Evolutionary conservation across 2,888 invertebrate genomes (phyloP).

Genomic region (Tetramorium bicarinatum): DNA sequence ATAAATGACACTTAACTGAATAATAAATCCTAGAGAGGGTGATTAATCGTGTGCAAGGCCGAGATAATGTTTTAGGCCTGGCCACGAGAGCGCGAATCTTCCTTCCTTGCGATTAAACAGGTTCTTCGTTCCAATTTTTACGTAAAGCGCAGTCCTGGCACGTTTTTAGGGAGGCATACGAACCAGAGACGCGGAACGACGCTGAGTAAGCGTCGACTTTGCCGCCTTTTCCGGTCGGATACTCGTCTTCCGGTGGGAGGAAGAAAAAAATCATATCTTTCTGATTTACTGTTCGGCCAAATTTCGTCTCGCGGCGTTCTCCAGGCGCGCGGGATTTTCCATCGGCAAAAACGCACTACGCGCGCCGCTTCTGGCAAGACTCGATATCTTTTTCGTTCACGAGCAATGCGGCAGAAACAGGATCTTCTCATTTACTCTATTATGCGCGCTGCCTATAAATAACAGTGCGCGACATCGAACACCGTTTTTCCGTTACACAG

Average conservation of each 20-base stretch:
- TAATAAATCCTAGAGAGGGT: constrained; percentile 37
- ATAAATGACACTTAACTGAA: constrained; percentile 22
- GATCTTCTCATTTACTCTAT: constrained; percentile 59
- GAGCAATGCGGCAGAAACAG: constrained; percentile 40
- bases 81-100: neutral
- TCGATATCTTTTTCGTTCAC: constrained; percentile 62
- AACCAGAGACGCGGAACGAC: constrained; percentile 57
- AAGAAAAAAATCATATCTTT: constrained; percentile 76
- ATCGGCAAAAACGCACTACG: constrained; percentile 50
- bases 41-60: constrained; percentile 12
- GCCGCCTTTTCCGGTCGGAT: constrained; percentile 73
- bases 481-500: constrained; percentile 13
- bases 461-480: constrained; percentile 22
- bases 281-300: constrained; percentile 75
- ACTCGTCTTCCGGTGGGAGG: constrained; percentile 71
- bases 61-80: constrained; percentile 29
- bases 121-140: constrained; percentile 56
- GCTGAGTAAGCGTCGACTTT: constrained; percentile 74
- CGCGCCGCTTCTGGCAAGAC: constrained; percentile 59
- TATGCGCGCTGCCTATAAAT: constrained; percentile 45
- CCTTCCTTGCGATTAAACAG: constrained; percentile 46
- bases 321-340: constrained; percentile 62
- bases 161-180: constrained; percentile 47
- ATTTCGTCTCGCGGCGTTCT: constrained; percentile 63
- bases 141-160: constrained; percentile 54